Evolutionary conservation across 2,888 invertebrate genomes (phyloP), one percentile per base, ranked within the genome.

Genomic region (Gryllus longicercus): DNA sequence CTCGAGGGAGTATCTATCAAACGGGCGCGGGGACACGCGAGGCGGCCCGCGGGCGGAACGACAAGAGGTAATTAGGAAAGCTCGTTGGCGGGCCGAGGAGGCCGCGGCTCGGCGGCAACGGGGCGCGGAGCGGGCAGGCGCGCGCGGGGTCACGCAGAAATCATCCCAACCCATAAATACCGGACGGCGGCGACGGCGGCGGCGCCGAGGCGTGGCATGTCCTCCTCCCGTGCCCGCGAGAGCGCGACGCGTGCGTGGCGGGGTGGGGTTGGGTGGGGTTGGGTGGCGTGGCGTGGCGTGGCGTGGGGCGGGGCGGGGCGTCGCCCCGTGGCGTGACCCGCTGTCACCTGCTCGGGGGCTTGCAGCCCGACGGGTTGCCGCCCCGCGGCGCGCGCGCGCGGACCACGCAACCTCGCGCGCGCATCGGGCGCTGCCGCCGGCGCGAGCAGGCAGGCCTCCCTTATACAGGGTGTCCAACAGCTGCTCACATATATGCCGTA

Each of bases 91-190:
- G 38, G 38, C 38, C 38, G 38, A 38, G 38, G 38, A 38, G 38
- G 38, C 38, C 38, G 8, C 38, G 63, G 16, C 38, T 1, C 38
- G 63, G 16, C 63, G 11, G 63, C 63, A 11, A 3, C 11, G 16
- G 63, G 3, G 3, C 8, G 12, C 14, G 63, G n/a, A 11, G 14
- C 63, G 63, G 38, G 38, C 2, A 63, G 63, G 5, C 3, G 63
- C 1, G n/a, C 3, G 12, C 63, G 63, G 63, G 63, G 63, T 63
- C 63, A 63, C 63, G 63, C 63, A n/a, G 63, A 63, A 63, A 63
- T 63, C 63, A 63, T 63, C 63, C 63, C 63, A n/a, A 18, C 63
- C 16, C 63, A 63, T 63, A 63, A 63, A 63, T 63, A 63, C 63
- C 63, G 16, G 63, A 14, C 16, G 16, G 63, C 16, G 63, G 16